phyloP scores from a whole-genome alignment of 2,888 invertebrate species.

The Drosophila longiperda region DNA sequence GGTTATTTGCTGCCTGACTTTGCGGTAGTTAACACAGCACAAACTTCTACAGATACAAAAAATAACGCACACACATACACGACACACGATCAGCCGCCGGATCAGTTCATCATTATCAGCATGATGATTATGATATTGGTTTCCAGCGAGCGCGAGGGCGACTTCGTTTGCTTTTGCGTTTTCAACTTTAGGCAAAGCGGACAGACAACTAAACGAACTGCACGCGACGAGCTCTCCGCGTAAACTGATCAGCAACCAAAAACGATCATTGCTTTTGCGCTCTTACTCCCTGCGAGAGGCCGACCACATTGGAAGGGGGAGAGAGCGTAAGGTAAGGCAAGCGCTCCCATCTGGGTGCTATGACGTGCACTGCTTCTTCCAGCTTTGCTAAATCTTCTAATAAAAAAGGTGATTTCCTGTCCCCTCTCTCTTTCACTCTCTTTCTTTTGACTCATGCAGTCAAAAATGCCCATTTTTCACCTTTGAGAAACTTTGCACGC shows the following conservation, averaged over 20 bases:
- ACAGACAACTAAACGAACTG: constrained; percentile 46
- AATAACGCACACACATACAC: constrained; percentile 25
- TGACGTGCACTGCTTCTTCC: constrained; percentile 13
- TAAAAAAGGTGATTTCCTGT: constrained; percentile 45
- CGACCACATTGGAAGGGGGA: constrained; percentile 8
- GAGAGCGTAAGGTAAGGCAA: constrained; percentile 6
- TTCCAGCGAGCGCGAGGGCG: constrained; percentile 52
- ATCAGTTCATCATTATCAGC: constrained; percentile 61
- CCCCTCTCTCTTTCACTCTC: not conserved
- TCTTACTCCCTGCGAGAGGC: constrained; percentile 23
- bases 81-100: constrained; percentile 62
- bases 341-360: constrained; percentile 3
- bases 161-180: constrained; percentile 49
- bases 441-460: constrained; percentile 41
- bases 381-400: constrained; percentile 42
- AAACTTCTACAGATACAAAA: constrained; percentile 22
- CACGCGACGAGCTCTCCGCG: constrained; percentile 63
- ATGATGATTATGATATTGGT: constrained; percentile 21
- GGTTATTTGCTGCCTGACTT: constrained; percentile 40
- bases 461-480: constrained; percentile 62
- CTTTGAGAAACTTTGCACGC: constrained; percentile 38
- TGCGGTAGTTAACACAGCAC: constrained; percentile 61
- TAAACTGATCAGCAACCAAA: constrained; percentile 50
- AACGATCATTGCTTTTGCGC: constrained; percentile 23
- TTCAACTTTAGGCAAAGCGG: constrained; percentile 63